Base-by-base conservation (phyloP, 2,113 vertebrate species). In the Suncus etruscus region DNA sequence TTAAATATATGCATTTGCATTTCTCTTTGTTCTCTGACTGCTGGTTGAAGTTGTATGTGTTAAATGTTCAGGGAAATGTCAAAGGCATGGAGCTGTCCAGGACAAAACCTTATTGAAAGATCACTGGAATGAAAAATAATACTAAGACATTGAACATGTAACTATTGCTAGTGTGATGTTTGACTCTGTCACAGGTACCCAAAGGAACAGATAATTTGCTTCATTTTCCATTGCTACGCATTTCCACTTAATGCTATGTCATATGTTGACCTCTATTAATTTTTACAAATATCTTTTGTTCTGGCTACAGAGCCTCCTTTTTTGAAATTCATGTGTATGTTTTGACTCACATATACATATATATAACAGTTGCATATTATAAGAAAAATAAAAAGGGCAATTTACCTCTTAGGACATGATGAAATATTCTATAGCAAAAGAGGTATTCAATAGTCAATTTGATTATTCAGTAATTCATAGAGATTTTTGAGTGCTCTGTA, bases 11-110 rank as follows among this genome's bases (percentile, higher is more conserved):
- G 6, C 4, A 27, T 86, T 90, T 89, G 25, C 39, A 65, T 79
- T 72, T 90, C 63, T 79, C 70, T 91, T 89, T 91, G 80, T 86
- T 86, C 65, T 90, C 69, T 61, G 54, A 69, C 58, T 87, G 61
- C 70, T 63, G 31, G 74, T 61, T 90, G 32, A 78, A 74, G n/a
- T 72, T 48, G 25, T 85, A 27, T 86, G 87, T 81, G 91, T 78
- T 81, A 61, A 68, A 72, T 81, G 74, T 75, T 93, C 54, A 39
- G 32, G n/a, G n/a, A 94, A 77, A 88, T 83, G 69, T 90, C 79
- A 88, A 65, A 31, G 15, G 20, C 68, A 51, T 54, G 14, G 10
- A 93, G 45, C 12, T 76, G 24, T 73, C 65, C 31, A 31, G 75
- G 47, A 58, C 5, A 51, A 18, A 61, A 39, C 86, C 15, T 78